These are phyloP conservation scores for chimpanzee (Pan troglodytes) DNA, from an alignment of 2,113 vertebrate genomes.

Conservation along the genomic window NHGRI_mPanTro3-v2.1_pri NC_072401.2:128317501-128318000, in stretches of 20 bases:
- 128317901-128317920: constrained; percentile 24
- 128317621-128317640: not conserved
- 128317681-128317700: not conserved
- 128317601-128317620: constrained; percentile 48
- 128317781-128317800: constrained; percentile 21
- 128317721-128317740: not conserved
- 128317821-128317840: not conserved
- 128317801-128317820: constrained; percentile 27
- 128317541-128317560: not conserved
- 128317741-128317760: not conserved
- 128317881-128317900: constrained; percentile 32
- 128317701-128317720: not conserved
- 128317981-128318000: not conserved
- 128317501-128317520: not conserved
- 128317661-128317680: constrained; percentile 28
- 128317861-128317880: not conserved
- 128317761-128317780: constrained; percentile 35
- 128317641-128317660: constrained; percentile 14
- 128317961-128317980: not conserved
- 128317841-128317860: not conserved
- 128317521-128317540: not conserved
- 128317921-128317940: not conserved
- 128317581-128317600: not conserved
- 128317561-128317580: not conserved
- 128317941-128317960: not conserved